A percentile compares a stretch with the other conserved stretches of the same genome.
Conservation (phyloP, 2,797 vertebrate genomes). For the Urophycis tenuis region DNA sequence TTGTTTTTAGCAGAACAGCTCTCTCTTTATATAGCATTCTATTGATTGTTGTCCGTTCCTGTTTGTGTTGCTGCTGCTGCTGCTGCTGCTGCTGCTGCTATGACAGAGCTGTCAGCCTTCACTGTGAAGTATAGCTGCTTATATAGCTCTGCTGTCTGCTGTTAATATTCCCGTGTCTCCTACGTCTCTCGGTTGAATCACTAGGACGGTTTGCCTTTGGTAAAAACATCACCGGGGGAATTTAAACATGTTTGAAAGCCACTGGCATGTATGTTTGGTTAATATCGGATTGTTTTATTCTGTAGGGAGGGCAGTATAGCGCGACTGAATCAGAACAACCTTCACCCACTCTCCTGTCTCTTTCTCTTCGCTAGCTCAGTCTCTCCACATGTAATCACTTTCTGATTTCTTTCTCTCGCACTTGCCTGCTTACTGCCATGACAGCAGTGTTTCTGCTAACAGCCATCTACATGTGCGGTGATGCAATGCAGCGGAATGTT, state of each 20-base stretch:
- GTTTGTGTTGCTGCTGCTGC: conserved; percentile 16
- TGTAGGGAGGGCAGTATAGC: background rate
- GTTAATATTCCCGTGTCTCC: conserved; percentile 24
- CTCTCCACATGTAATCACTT: background rate
- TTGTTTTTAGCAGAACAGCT: conserved; percentile 1
- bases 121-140: conserved; percentile 33
- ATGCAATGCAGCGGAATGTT: background rate
- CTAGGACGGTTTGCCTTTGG: background rate
- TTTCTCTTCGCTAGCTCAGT: background rate
- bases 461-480: background rate
- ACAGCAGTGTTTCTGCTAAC: background rate
- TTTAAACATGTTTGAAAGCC: background rate
- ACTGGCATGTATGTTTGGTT: background rate
- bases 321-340: conserved; percentile 1
- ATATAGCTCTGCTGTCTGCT: conserved; percentile 18
- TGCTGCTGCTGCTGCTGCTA: conserved; percentile 19
- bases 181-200: background rate
- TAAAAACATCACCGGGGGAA: background rate
- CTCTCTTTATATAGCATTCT: conserved; percentile 25
- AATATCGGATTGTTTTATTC: background rate
- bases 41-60: conserved; percentile 29
- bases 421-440: background rate
- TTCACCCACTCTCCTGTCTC: conserved; percentile 7
- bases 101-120: conserved; percentile 25
- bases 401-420: background rate